Conservation (phyloP, 2,113 vertebrate genomes). For the Sus scrofa region T2T-Sscrofa CM000826.6:20236001-20236500, state of each 20-base stretch:
- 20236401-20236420: too few relatives aligned
- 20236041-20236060: constrained; percentile 34
- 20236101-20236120: constrained; percentile 50
- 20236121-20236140: constrained; percentile 29
- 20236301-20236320: constrained; percentile 33
- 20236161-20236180: constrained; percentile 32
- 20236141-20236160: constrained; percentile 38
- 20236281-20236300: neutral
- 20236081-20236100: constrained; percentile 33
- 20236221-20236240: constrained; percentile 48
- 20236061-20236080: constrained; percentile 59
- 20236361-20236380: too few relatives aligned
- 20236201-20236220: constrained; percentile 58
- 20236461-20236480: too few relatives aligned
- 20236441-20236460: too few relatives aligned
- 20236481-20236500: too few relatives aligned
- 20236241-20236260: constrained; percentile 44
- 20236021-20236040: constrained; percentile 2
- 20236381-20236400: too few relatives aligned
- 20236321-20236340: too few relatives aligned
- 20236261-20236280: neutral
- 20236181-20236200: constrained; percentile 5
- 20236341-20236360: too few relatives aligned
- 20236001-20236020: constrained; percentile 44
- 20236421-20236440: too few relatives aligned